Conservation (phyloP, 2,113 vertebrate species). For the Salvator merianae region DNA sequence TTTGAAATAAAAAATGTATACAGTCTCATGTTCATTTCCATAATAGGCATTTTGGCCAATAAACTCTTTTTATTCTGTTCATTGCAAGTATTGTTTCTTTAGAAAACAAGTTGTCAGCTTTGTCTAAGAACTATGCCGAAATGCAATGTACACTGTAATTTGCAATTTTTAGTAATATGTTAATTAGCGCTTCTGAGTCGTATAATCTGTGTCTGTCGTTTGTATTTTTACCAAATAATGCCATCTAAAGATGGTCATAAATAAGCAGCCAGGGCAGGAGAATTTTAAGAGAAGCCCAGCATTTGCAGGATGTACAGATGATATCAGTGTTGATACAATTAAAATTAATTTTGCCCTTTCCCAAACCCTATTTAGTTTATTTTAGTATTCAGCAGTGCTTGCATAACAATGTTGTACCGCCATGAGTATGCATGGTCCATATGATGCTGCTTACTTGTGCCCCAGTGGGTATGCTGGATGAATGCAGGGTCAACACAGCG, state of each 20-base stretch:
- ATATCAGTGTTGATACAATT: neutral
- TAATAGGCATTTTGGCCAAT: constrained; percentile 23
- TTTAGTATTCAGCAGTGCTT: too few relatives aligned
- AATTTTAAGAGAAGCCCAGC: neutral
- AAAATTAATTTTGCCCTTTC: too few relatives aligned
- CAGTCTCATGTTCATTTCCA: constrained; percentile 10
- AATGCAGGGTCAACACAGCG: too few relatives aligned
- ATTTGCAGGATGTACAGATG: neutral
- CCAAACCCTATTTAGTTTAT: too few relatives aligned
- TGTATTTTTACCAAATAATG: neutral
- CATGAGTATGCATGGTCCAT: too few relatives aligned
- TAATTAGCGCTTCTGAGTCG: constrained; percentile 13
- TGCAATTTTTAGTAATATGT: neutral
- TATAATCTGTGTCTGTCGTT: neutral
- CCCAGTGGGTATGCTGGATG: too few relatives aligned
- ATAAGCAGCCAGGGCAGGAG: neutral
- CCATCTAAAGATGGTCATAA: neutral
- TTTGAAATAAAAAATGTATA: constrained; percentile 17
- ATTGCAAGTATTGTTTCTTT: constrained; percentile 18
- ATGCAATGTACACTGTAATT: constrained; percentile 27
- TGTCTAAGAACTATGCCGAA: constrained; percentile 9
- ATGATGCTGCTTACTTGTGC: too few relatives aligned
- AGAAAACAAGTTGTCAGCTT: neutral
- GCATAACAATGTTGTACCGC: too few relatives aligned
- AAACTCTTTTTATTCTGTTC: constrained; percentile 7